Base-by-base conservation (phyloP, 2,113 vertebrate genomes). In the Ammodytes marinus region DNA sequence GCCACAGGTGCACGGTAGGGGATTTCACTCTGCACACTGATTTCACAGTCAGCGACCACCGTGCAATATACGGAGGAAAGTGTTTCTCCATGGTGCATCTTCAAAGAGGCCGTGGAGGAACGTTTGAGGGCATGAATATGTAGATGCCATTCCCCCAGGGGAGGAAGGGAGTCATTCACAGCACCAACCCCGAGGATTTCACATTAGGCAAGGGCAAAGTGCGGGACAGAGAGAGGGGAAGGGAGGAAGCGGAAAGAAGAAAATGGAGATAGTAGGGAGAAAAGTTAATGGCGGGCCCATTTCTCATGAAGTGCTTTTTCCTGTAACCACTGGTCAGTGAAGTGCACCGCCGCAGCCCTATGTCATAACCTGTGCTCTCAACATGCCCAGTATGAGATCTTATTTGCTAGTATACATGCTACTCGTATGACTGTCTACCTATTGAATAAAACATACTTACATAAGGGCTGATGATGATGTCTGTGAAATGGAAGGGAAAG, bases 51-150 rank as follows among this genome's bases (percentile, higher is more conserved):
- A 67, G 83, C 14, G 64, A 69, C 79, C 88, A 73, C 84, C 84
- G 15, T 87, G 86, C 85, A 81, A 75, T 82, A 90, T 88, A 82
- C 85, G 77, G 53, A 37, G 76, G 57, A 91, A 91, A 86, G 83
- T 80, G 66, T 77, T 91, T 89, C 77, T 88, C 71, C 79, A 72
- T 79, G 88, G 80, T 80, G 64, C 72, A 13, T 85, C 89, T 91
- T 91, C 80, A 91, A 83, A 88, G 82, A 85, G 72, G 64, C 73
- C 69, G 83, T 45, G 77, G 74, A 87, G 84, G 86, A 90, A 78
- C 59, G 72, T 88, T 84, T 58, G 63, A 89, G 84, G 82, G 69
- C 82, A 92, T 94, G 80, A 92, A 93, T 94, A 94, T 95, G 93
- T 84, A 93, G 86, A 94, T 84, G 86, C 27, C 27, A 84, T 79